Conservation (phyloP, 2,113 vertebrate genomes). For the Aramus guarauna region DNA sequence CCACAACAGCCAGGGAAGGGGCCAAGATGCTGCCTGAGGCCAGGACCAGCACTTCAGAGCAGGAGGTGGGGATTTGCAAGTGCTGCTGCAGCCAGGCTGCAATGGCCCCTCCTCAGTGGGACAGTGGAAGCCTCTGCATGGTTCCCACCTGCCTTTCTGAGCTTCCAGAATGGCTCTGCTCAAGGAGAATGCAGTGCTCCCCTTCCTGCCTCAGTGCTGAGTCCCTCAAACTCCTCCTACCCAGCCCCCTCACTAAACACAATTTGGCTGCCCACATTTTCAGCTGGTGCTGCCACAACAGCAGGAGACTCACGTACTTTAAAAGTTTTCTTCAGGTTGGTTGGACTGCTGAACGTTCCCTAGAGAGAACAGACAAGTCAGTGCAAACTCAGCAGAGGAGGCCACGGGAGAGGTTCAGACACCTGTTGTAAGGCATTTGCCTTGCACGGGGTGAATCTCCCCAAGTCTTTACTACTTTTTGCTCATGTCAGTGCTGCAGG, state of each 20-base stretch:
- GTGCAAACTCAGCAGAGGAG: neutral
- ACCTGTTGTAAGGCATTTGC: neutral
- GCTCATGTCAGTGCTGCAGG: neutral
- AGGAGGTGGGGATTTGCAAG: neutral
- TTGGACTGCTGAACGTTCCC: slow-evolving; percentile 93
- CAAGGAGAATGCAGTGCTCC: neutral
- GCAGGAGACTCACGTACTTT: slow-evolving; percentile 75
- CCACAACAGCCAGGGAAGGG: neutral
- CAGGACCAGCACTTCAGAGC: neutral
- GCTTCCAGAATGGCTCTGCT: neutral
- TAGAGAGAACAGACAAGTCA: slow-evolving; percentile 51
- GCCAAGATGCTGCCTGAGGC: neutral
- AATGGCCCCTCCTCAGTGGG: neutral
- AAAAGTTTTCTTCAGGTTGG: slow-evolving; percentile 92
- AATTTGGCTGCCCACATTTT: neutral
- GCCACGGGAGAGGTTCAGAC: neutral
- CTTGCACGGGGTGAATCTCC: neutral
- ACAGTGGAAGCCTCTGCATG: neutral
- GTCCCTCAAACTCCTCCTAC: neutral
- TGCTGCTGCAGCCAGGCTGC: neutral
- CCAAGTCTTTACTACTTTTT: neutral
- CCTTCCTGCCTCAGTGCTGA: neutral
- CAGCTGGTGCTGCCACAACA: neutral
- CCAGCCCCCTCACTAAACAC: neutral
- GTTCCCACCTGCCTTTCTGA: neutral